Evolutionary conservation across 2,888 invertebrate genomes (phyloP), one percentile per base, ranked within the genome.

Genomic region (Microplitis manilae): DNA sequence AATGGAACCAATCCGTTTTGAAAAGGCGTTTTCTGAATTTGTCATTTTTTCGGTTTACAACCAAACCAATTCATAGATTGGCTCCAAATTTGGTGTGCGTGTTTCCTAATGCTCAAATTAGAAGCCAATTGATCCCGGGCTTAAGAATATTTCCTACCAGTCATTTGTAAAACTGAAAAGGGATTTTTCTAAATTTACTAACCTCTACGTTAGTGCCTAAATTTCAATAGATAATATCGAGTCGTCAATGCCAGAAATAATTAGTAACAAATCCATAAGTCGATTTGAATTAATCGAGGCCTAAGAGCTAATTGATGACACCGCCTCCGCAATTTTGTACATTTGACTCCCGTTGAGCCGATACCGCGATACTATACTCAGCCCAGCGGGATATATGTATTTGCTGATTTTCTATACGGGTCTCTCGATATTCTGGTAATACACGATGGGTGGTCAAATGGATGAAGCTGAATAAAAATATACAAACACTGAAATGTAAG

Each of bases 301-400:
- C 75, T 79, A 76, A 61, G 68, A 65, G 73, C 70, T 82, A 81
- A 82, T 83, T 83, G 82, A 84, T 85, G 81, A 77, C 77, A 73
- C 79, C 79, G 80, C 73, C 78, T 78, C 79, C 80, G 75, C 76
- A 73, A 83, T 83, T 80, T 79, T 77, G 75, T 78, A 81, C 75
- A 77, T 80, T 80, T 59, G 80, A 81, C 85, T 84, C 83, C 84
- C 81, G 84, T 85, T 83, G 83, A 85, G 84, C 82, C 50, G 80
- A 70, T 70, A 60, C 60, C 7, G 60, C 68, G 60, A 60, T 70
- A 60, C 38, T 13, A 65, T 50, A 13, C 50, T 50, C 65, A 30
- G 13, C 65, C 20, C 65, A 65, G 65, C 65, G 65, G 65, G 65
- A 50, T 13, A 50, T 8, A 30, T 30, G 65, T 65, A 65, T 65